phyloP scores from a whole-genome alignment of 2,888 invertebrate genomes.

The Ochropacha duplaris region DNA sequence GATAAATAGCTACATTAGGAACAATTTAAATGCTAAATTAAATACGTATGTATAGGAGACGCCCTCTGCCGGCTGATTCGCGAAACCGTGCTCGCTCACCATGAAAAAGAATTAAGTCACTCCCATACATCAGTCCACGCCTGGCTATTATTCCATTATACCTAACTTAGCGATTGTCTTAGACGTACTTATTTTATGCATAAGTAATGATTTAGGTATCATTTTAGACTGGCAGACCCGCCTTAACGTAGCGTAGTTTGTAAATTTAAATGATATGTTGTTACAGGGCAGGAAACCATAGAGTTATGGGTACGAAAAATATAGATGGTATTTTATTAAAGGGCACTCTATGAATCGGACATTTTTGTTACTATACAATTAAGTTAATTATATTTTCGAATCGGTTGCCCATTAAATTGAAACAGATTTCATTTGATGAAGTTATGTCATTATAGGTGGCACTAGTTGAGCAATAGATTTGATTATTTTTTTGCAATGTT shows the following conservation, averaged over 20 bases:
- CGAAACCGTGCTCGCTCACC: slow-evolving; percentile 51
- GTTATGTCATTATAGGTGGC: not conserved
- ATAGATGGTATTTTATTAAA: not conserved
- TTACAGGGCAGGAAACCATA: not conserved
- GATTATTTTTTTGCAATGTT: not conserved
- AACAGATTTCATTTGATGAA: too few relatives aligned
- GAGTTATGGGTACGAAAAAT: not conserved
- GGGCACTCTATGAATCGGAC: too few relatives aligned
- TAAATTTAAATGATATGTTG: too few relatives aligned
- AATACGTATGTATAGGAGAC: slow-evolving; percentile 8
- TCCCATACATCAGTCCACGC: slow-evolving; percentile 63
- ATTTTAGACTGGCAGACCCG: not conserved
- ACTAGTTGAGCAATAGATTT: not conserved
- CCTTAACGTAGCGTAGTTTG: too few relatives aligned
- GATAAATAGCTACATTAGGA: not conserved
- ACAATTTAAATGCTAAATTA: not conserved
- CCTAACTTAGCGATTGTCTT: slow-evolving; percentile 42
- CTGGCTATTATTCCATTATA: slow-evolving; percentile 46
- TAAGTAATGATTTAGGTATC: not conserved
- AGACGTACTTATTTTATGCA: slow-evolving; percentile 6
- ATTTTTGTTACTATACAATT: too few relatives aligned
- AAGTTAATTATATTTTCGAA: too few relatives aligned
- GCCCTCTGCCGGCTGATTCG: slow-evolving; percentile 18
- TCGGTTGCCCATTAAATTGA: too few relatives aligned
- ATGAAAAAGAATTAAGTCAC: slow-evolving; percentile 56